Conservation (phyloP, 2,113 vertebrate genomes). For the Marcusenius ussheri region DNA sequence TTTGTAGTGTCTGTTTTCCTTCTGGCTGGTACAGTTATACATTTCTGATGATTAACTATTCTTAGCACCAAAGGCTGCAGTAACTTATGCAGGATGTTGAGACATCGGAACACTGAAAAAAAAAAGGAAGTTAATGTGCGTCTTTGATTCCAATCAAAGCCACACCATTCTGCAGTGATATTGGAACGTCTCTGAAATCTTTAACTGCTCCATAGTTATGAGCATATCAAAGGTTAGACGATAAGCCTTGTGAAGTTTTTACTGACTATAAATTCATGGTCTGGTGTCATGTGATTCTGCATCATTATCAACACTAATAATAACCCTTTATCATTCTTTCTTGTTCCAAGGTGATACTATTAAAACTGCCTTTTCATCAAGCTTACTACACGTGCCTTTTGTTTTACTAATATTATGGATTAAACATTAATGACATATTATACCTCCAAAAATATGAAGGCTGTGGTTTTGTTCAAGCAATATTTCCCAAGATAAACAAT, state of each 20-base stretch:
- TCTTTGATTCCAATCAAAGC: not conserved
- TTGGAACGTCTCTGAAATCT: constrained; percentile 11
- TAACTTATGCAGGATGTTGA: not conserved
- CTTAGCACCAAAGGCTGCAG: not conserved
- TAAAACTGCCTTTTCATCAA: not conserved
- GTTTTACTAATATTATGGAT: not conserved
- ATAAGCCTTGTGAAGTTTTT: not conserved
- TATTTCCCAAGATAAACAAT: not conserved
- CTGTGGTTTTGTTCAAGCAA: not conserved
- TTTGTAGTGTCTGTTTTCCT: not conserved
- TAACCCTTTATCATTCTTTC: not conserved
- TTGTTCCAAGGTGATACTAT: not conserved
- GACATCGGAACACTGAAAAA: not conserved
- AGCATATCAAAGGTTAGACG: constrained; percentile 26
- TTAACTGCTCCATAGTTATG: constrained; percentile 10
- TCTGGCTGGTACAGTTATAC: not conserved
- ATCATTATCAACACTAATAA: not conserved
- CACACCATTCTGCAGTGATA: not conserved
- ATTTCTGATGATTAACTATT: not conserved
- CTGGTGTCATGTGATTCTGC: not conserved
- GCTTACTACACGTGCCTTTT: not conserved
- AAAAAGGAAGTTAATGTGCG: not conserved
- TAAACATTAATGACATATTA: not conserved
- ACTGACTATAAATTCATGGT: constrained; percentile 9
- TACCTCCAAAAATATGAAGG: not conserved